These are phyloP conservation scores for Pollicipes pollicipes DNA, from an alignment of 1,140 invertebrate genomes.

Conservation along the genomic window DNA sequence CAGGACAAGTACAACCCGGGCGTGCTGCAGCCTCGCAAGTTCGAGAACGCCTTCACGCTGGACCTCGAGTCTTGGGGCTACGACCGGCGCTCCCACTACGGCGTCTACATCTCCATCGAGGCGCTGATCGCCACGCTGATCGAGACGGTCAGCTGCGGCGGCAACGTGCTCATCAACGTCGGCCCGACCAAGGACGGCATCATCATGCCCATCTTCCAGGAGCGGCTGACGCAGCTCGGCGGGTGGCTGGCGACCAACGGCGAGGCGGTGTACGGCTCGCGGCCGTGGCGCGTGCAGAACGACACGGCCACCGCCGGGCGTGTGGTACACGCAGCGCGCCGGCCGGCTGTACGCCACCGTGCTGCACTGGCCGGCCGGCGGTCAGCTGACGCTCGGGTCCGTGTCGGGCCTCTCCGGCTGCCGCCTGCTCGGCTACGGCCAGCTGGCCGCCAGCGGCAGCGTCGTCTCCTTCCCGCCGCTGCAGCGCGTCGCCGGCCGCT, in stretches of 20 bases:
- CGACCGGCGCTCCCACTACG: slow-evolving; percentile 21
- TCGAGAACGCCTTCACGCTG: neutral
- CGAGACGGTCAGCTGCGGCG: neutral
- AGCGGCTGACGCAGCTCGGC: slow-evolving; percentile 30
- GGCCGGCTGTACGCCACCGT: slow-evolving; percentile 1
- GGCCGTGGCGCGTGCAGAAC: slow-evolving; percentile 4
- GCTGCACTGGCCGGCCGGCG: slow-evolving; percentile 2
- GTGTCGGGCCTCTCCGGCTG: slow-evolving; percentile 1
- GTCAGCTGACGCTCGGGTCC: neutral
- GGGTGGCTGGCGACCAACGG: slow-evolving; percentile 31
- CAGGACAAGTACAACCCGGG: neutral
- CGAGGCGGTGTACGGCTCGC: slow-evolving; percentile 29
- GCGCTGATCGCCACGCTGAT: neutral
- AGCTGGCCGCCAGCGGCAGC: slow-evolving; percentile 21
- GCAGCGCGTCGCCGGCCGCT: neutral
- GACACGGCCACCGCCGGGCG: too few relatives aligned
- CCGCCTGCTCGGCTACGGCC: slow-evolving; percentile 5
- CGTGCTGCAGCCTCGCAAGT: slow-evolving; percentile 9
- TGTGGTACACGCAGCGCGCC: slow-evolving; percentile 20
- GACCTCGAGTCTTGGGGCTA: neutral
- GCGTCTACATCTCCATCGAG: neutral
- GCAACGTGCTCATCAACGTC: slow-evolving; percentile 12
- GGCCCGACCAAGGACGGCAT: slow-evolving; percentile 28
- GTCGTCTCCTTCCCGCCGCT: neutral
- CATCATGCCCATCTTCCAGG: slow-evolving; percentile 33